Evolutionary conservation across 2,888 invertebrate species (phyloP).

Genomic region (Gibbula magus): DNA sequence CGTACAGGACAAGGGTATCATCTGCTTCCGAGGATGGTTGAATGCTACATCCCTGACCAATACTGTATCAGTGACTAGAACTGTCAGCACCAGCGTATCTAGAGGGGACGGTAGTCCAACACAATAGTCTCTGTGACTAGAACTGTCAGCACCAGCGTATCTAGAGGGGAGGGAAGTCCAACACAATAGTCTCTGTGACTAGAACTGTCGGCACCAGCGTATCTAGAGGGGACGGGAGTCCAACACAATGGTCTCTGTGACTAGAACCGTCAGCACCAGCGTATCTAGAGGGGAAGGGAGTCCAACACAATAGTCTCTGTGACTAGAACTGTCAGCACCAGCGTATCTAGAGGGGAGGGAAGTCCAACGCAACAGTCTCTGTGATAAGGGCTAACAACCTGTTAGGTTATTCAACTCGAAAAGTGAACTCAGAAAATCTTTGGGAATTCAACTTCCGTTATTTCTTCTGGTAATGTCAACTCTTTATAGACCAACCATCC

Average conservation of each 20-base stretch:
- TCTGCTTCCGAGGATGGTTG: slow-evolving; percentile 58
- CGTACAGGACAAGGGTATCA: slow-evolving; percentile 71
- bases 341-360: not conserved
- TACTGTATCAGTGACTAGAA: not conserved
- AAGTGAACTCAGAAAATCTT: too few species aligned
- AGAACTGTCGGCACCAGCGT: not conserved
- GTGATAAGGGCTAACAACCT: too few species aligned
- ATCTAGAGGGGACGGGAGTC: too few species aligned
- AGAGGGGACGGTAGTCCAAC: too few species aligned
- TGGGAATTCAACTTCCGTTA: too few species aligned
- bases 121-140: not conserved
- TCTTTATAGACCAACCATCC: too few species aligned
- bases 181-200: not conserved
- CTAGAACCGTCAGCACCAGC: not conserved
- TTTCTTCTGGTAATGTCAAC: too few species aligned
- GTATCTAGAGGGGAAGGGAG: too few species aligned
- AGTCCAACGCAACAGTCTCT: not conserved
- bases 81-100: not conserved
- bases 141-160: not conserved
- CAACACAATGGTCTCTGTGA: not conserved
- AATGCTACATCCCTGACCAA: slow-evolving; percentile 27
- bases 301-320: not conserved
- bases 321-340: not conserved
- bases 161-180: too few species aligned
- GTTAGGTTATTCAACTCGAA: too few species aligned